Evolutionary conservation across 64 coral and sea anemone species (phyloP).

Genomic region (Actinia equina): DNA sequence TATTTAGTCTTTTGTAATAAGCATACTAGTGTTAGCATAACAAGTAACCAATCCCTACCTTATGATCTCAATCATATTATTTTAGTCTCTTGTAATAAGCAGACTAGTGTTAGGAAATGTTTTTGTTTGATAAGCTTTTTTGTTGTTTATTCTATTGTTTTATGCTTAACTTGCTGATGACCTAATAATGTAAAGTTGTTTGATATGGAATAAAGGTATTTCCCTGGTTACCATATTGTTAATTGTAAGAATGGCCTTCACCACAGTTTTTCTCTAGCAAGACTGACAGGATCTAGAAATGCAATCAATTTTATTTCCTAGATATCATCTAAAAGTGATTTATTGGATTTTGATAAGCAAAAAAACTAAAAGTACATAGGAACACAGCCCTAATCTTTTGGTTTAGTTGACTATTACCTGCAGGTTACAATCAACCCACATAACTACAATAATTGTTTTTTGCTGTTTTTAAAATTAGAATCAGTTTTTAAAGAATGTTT

Average conservation of each 20-base stretch:
- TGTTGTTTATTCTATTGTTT: neutral
- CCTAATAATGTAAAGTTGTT: neutral
- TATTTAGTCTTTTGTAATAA: neutral
- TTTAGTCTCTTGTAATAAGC: neutral
- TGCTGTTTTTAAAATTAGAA: too few relatives aligned
- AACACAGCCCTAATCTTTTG: neutral
- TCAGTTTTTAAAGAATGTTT: neutral
- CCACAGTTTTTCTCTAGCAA: neutral
- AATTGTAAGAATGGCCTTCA: neutral
- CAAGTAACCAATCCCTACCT: neutral
- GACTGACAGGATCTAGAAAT: neutral
- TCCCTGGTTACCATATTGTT: neutral
- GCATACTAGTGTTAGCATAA: neutral
- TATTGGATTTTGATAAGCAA: neutral
- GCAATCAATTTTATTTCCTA: neutral
- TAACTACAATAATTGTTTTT: too few relatives aligned
- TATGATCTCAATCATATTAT: neutral
- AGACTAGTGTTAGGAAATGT: neutral
- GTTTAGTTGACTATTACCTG: neutral
- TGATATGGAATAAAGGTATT: neutral
- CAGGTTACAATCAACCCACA: neutral
- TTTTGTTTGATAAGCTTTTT: neutral
- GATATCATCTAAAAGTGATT: neutral
- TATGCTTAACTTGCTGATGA: neutral
- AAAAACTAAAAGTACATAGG: neutral